Base-by-base conservation (phyloP, 1,140 invertebrate species). In the Odontomachus brunneus region DNA sequence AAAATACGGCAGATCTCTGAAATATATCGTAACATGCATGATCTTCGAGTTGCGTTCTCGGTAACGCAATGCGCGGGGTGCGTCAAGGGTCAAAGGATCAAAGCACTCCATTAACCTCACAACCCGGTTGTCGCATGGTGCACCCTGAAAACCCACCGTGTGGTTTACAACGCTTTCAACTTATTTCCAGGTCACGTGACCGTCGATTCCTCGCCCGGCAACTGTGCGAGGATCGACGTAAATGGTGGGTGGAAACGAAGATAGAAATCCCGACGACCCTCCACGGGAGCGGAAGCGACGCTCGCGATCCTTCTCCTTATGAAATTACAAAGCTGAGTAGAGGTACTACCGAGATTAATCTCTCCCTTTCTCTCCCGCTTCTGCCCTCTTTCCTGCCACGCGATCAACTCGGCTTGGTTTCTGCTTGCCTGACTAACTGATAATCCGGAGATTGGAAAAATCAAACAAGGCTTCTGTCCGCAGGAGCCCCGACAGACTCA, bases 161-260 rank as follows among this genome's bases (percentile, higher is more conserved):
- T 81, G 14, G 38, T 65, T 15, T 29, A 65, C 24, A 69, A 78
- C 63, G 60, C 75, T 84, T 81, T 84, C 69, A 82, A 72, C 57
- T 60, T 67, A 62, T 84, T 84, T 84, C 55, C 53, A 59, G 59
- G 66, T 15, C 24, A 63, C 15, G 22, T 53, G 19, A 38, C 26
- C 2, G 38, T 2, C 48, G 7, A 26, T 33, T 65, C 26, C 15
- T 12, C n/a, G 12, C 17, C 29, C 48, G 57, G 49, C 65, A 38
- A 66, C 48, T 53, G 19, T 3, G 29, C 49, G 62, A 66, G 26
- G 38, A 60, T 78, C 73, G 48, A 83, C 22, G 22, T 62, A 71
- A 80, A 84, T 71, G 48, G 19, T 44, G 38, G 17, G 33, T 57
- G 67, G 53, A 63, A 83, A 67, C 44, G n/a, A 48, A 62, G 63